Conservation (phyloP, 2,888 invertebrate species). For the Idaea aversata region DNA sequence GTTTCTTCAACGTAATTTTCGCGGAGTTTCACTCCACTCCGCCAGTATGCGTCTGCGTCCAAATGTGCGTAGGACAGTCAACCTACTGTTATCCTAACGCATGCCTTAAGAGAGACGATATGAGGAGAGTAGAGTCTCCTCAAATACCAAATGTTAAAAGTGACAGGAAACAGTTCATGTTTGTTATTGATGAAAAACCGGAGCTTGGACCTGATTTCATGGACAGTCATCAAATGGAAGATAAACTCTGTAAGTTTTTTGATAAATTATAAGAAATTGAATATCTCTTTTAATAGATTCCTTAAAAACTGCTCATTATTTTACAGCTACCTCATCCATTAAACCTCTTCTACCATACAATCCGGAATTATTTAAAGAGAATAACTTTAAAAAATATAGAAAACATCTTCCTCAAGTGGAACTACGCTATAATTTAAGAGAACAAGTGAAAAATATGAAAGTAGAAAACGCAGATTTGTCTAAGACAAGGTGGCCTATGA, state of each 20-base stretch:
- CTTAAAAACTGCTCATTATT: not conserved
- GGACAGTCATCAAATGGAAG: constrained; percentile 33
- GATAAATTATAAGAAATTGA: too few species aligned
- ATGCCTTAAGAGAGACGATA: constrained; percentile 47
- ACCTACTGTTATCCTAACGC: constrained; percentile 70
- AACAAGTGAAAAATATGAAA: constrained; percentile 59
- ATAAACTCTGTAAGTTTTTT: constrained; percentile 22
- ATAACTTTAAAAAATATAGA: constrained; percentile 52
- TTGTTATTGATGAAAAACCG: constrained; percentile 45
- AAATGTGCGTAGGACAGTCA: constrained; percentile 59
- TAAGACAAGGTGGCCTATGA: constrained; percentile 58
- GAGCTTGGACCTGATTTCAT: constrained; percentile 43
- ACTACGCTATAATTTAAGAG: constrained; percentile 58
- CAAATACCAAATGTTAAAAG: constrained; percentile 26
- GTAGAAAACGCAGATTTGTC: constrained; percentile 48
- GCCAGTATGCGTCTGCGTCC: constrained; percentile 64
- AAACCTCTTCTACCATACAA: constrained; percentile 8
- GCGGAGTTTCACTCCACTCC: constrained; percentile 56
- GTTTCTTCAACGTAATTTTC: constrained; percentile 65
- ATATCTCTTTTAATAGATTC: not conserved
- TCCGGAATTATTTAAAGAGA: constrained; percentile 54
- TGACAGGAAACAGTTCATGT: constrained; percentile 37
- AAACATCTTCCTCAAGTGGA: constrained; percentile 52
- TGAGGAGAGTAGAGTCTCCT: constrained; percentile 25
- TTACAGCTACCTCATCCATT: not conserved